Percentiles rank a stretch among this genome's conserved stretches.
These are phyloP conservation scores for Diarsia mendica DNA, from an alignment of 2,888 invertebrate genomes.

Conservation along the genomic window DNA sequence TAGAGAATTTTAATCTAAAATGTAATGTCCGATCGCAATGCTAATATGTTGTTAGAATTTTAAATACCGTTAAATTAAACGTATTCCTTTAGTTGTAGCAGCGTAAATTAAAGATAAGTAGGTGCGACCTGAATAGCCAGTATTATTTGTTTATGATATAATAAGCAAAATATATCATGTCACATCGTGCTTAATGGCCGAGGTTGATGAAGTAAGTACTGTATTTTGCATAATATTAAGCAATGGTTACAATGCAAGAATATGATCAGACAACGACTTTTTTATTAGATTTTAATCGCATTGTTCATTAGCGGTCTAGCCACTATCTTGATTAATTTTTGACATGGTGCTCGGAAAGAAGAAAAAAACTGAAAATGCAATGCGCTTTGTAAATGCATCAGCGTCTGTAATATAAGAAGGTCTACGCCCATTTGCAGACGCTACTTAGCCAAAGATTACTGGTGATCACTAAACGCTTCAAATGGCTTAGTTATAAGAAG, in stretches of 20 bases:
- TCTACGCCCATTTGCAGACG: not conserved
- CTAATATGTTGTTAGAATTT: conserved; percentile 23
- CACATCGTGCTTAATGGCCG: conserved; percentile 25
- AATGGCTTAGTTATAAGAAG: too few relatives aligned
- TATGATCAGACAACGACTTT: not conserved
- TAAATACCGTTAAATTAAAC: conserved; percentile 11
- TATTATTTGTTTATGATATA: conserved; percentile 49
- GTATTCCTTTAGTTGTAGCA: conserved; percentile 3
- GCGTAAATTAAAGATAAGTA: conserved; percentile 27
- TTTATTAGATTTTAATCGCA: conserved; percentile 24
- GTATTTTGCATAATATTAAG: conserved; percentile 51
- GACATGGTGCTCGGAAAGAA: not conserved
- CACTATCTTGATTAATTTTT: not conserved
- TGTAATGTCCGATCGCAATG: not conserved
- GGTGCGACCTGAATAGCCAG: conserved; percentile 39
- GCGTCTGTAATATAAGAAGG: not conserved
- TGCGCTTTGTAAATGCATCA: conserved; percentile 9
- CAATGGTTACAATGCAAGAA: conserved; percentile 17
- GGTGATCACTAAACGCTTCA: conserved; percentile 11
- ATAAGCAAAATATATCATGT: conserved; percentile 57
- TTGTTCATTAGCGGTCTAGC: conserved; percentile 21
- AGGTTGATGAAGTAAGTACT: conserved; percentile 22
- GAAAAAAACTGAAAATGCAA: not conserved
- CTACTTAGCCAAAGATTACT: conserved; percentile 1
- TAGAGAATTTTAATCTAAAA: conserved; percentile 32